Conservation (phyloP, 2,113 vertebrate genomes). For the Noctilio leporinus region DNA sequence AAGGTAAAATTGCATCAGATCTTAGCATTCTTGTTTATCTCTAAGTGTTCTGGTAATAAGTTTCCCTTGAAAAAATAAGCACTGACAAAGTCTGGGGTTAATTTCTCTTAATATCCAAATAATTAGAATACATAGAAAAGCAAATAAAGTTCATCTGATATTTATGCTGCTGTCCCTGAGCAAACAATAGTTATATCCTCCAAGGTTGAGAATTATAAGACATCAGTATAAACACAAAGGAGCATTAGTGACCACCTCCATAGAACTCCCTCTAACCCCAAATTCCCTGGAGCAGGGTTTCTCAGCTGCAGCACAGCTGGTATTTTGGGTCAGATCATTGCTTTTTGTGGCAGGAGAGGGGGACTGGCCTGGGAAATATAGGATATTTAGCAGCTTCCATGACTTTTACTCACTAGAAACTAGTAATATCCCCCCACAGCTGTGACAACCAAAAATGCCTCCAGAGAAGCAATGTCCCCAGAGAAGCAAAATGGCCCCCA, state of each 20-base stretch:
- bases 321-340: not conserved
- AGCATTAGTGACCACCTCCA: not conserved
- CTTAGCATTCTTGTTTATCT: not conserved
- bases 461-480: not conserved
- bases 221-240: conserved; percentile 3
- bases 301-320: not conserved
- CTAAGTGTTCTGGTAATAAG: not conserved
- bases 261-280: not conserved
- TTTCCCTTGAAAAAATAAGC: not conserved
- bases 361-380: not conserved
- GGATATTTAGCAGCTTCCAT: not conserved
- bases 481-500: not conserved
- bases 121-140: conserved; percentile 37
- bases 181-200: not conserved
- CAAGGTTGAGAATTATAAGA: conserved; percentile 23
- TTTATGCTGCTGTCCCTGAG: not conserved
- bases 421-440: not conserved
- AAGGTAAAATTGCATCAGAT: conserved; percentile 20
- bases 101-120: conserved; percentile 4
- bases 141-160: not conserved
- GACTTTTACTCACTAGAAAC: not conserved
- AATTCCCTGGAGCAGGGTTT: not conserved
- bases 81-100: not conserved
- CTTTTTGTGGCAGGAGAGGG: not conserved
- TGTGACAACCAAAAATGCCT: not conserved